These are phyloP conservation scores for Tarsius wallacei DNA, from an alignment of 2,797 vertebrate genomes.

Conservation along the genomic window DNA sequence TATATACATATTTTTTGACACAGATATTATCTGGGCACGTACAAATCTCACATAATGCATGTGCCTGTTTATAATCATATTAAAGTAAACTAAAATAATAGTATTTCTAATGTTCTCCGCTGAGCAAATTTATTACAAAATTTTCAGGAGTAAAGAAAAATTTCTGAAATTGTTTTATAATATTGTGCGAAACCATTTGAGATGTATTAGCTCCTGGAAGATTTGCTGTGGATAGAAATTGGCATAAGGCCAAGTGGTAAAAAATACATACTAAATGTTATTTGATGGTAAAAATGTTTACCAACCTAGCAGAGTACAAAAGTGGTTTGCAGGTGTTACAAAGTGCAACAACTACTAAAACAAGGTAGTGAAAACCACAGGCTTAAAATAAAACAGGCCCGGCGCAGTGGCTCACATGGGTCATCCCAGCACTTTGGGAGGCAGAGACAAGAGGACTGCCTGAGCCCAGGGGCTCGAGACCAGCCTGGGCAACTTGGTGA, in stretches of 20 bases:
- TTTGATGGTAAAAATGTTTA: conserved; percentile 41
- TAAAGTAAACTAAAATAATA: background rate
- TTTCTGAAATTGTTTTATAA: background rate
- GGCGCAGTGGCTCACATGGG: no score
- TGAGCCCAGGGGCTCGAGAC: no score
- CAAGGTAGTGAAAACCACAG: background rate
- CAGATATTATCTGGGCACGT: background rate
- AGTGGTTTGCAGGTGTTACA: background rate
- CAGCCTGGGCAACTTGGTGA: no score
- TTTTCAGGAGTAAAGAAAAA: conserved; percentile 51
- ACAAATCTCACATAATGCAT: background rate
- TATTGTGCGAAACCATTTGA: background rate
- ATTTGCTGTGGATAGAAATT: conserved; percentile 9
- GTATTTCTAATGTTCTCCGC: background rate
- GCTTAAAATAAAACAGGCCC: conserved; percentile 56
- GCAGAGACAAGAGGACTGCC: no score
- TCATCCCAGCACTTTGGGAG: no score
- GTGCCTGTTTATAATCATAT: background rate
- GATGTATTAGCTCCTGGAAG: background rate
- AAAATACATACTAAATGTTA: conserved; percentile 33
- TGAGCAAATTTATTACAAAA: background rate
- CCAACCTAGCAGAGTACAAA: background rate
- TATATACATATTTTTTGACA: background rate
- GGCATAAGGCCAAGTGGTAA: conserved; percentile 26
- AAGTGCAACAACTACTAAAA: conserved; percentile 15